Evolutionary conservation across 2,797 vertebrate genomes (phyloP).

Genomic region (Enteromius unitaeniatus): DNA sequence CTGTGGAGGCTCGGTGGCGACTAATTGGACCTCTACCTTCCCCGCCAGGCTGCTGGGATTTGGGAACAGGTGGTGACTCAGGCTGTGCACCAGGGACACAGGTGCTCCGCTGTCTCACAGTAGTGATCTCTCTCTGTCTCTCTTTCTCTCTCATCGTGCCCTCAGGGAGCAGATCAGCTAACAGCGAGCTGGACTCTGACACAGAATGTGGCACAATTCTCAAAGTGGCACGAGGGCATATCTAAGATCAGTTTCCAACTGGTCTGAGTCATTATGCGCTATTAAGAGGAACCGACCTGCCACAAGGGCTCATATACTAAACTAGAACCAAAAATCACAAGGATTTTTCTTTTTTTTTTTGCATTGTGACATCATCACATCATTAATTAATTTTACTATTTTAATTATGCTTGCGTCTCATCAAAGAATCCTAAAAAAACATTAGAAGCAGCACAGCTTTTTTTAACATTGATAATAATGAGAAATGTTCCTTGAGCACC

Average conservation of each 20-base stretch:
- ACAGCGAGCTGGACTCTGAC: constrained; percentile 23
- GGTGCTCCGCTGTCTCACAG: constrained; percentile 11
- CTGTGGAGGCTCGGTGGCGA: constrained; percentile 8
- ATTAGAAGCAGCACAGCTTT: neutral
- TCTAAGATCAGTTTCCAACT: constrained; percentile 3
- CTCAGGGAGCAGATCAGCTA: constrained; percentile 38
- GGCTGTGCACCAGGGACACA: constrained; percentile 39
- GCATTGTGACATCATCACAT: neutral
- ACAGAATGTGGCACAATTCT: constrained; percentile 21
- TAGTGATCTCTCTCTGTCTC: neutral
- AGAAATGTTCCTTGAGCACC: neutral
- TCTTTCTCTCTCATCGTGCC: constrained; percentile 20
- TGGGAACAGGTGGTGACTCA: constrained; percentile 47
- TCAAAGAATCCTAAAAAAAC: neutral
- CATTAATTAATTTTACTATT: neutral
- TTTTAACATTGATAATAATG: neutral
- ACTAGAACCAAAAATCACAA: neutral
- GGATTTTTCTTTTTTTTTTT: neutral
- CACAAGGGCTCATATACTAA: neutral
- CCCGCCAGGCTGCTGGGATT: constrained; percentile 35
- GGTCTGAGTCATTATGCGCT: neutral
- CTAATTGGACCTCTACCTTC: constrained; percentile 50
- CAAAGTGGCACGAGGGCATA: neutral
- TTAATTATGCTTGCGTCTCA: neutral
- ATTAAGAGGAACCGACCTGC: constrained; percentile 14